Conservation (phyloP, 2,113 vertebrate genomes). For the Neodontobutis hainanensis region DNA sequence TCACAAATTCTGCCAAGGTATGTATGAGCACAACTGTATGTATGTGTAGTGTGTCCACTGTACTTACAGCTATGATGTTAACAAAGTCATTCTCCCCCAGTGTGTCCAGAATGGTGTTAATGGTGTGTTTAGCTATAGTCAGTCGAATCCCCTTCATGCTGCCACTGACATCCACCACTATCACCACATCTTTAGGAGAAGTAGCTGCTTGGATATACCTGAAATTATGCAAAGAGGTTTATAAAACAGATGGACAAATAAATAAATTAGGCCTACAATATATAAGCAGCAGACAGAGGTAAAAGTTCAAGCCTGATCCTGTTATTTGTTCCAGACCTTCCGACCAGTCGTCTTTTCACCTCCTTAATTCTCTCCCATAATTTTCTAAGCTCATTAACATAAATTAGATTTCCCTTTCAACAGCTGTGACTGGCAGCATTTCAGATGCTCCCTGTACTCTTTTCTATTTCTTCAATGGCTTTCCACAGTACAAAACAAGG, state of each 20-base stretch:
- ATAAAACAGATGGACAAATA: neutral
- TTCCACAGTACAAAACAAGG: neutral
- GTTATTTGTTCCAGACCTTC: conserved; percentile 50
- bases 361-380: conserved; percentile 43
- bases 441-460: neutral
- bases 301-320: conserved; percentile 48
- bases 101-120: conserved; percentile 91
- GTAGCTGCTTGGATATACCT: conserved; percentile 98
- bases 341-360: conserved; percentile 29
- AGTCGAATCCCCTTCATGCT: conserved; percentile 95
- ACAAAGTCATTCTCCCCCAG: conserved; percentile 98
- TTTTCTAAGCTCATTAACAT: conserved; percentile 56
- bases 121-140: conserved; percentile 95
- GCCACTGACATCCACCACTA: conserved; percentile 91
- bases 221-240: conserved; percentile 2
- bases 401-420: conserved; percentile 48
- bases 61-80: conserved; percentile 89
- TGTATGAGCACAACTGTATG: neutral
- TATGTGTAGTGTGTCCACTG: neutral
- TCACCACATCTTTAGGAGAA: conserved; percentile 94
- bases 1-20: neutral
- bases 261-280: neutral
- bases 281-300: conserved; percentile 12
- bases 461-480: conserved; percentile 4
- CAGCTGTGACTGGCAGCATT: conserved; percentile 14